Base-by-base conservation (phyloP, 2,113 vertebrate species). In the Serinus canaria region DNA sequence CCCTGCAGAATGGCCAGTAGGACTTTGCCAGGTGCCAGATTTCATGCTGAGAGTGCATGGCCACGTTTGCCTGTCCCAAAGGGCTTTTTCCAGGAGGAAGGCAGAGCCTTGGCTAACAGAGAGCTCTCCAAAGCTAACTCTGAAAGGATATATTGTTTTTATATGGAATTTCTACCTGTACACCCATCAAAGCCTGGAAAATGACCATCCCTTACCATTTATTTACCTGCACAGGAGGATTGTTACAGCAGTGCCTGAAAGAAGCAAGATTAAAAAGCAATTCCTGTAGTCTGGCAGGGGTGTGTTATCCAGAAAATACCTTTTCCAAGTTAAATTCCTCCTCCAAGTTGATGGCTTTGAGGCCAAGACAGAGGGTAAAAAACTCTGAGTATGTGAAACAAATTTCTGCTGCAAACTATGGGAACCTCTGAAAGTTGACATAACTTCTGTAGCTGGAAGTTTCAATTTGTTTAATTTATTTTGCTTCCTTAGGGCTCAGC, bases 1-100 rank as follows among this genome's bases (percentile, higher is more conserved):
- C 33, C 2, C 52, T 67, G 47, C 0, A 2, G 66, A 25, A 2
- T 1, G 47, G 80, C 67, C 1, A 4, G 2, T 0, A 21, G 62
- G 9, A 11, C 41, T 53, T 44, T 60, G 39, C 3, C 3, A 23
- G 60, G 49, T 55, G 49, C 44, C 39, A 7, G 5, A 4, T 19
- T 8, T 44, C 39, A 7, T 5, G 19, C 16, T 21, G 8, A 1
- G 39, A n/a, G 25, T 31, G 25, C 35, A 0, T 10, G 16, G 12
- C 18, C 53, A 50, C 14, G 14, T 68, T 58, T 37, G 16, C 27
- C 55, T 68, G 41, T 52, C 55, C 74, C 58, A 4, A 46, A 39
- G 59, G 59, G 30, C 4, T 68, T 37, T 67, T 52, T 15, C 63
- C 11, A 0, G 37, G 37, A 27, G 14, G 31, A 22, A 59, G 44